Conservation (phyloP, 2,113 vertebrate species). For the Hassar affinis region DNA sequence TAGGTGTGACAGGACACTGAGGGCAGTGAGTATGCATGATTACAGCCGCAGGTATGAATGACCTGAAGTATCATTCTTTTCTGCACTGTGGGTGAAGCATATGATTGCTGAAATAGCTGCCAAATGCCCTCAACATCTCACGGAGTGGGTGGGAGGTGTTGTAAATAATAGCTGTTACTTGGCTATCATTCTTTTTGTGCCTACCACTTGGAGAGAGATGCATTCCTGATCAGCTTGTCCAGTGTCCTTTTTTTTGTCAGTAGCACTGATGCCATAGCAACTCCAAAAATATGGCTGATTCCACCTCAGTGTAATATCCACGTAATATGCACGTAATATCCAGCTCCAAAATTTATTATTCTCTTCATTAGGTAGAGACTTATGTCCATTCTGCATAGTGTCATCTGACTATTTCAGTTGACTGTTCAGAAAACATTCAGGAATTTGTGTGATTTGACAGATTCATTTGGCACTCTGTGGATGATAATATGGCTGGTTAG, state of each 20-base stretch:
- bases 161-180: slow-evolving; percentile 3
- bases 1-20: background rate
- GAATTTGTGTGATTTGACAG: background rate
- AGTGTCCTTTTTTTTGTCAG: background rate
- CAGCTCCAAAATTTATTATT: background rate
- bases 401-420: background rate
- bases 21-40: background rate
- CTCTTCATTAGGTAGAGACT: background rate
- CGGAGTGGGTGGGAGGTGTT: background rate
- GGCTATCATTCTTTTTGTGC: background rate
- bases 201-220: background rate
- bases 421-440: background rate
- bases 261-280: background rate
- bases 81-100: background rate
- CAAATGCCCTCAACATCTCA: background rate
- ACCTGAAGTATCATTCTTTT: background rate
- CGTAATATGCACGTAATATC: too few relatives aligned
- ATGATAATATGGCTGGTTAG: background rate
- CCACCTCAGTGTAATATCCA: background rate
- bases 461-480: background rate
- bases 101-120: slow-evolving; percentile 11
- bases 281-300: background rate
- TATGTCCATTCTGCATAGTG: background rate
- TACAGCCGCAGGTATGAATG: background rate
- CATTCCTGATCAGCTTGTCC: background rate